A percentile compares a stretch with the other conserved stretches of the same genome.
phyloP scores from a whole-genome alignment of 2,888 invertebrate genomes.

The Drosophila eohydei region DNA sequence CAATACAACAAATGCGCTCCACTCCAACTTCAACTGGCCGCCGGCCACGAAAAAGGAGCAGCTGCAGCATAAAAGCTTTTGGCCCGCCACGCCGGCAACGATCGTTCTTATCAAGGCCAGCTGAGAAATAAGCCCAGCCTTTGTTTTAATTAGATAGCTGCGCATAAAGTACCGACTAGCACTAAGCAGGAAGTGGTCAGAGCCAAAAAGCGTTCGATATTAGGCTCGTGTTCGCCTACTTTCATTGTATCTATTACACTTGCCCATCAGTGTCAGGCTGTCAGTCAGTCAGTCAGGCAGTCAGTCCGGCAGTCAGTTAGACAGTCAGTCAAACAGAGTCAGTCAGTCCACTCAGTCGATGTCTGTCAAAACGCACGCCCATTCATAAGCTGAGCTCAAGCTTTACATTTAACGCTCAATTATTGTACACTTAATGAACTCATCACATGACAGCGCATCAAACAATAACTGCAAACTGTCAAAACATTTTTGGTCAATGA shows the following conservation, averaged over 20 bases:
- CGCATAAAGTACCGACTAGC: conserved; percentile 60
- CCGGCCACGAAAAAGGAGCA: conserved; percentile 49
- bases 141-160: conserved; percentile 74
- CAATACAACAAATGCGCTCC: conserved; percentile 63
- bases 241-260: conserved; percentile 78
- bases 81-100: background rate
- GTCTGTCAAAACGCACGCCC: conserved; percentile 76
- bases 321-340: conserved; percentile 26
- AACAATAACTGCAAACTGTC: conserved; percentile 82
- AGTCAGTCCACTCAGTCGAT: conserved; percentile 10
- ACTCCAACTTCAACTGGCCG: conserved; percentile 33
- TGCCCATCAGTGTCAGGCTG: conserved; percentile 67
- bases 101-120: conserved; percentile 70
- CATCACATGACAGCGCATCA: conserved; percentile 82
- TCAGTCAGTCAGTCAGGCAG: conserved; percentile 13
- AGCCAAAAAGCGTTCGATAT: conserved; percentile 28
- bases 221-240: conserved; percentile 53
- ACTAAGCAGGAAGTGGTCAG: conserved; percentile 66
- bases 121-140: conserved; percentile 63
- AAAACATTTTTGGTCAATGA: conserved; percentile 71
- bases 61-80: conserved; percentile 52
- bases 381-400: conserved; percentile 56
- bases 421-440: conserved; percentile 81
- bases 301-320: conserved; percentile 10
- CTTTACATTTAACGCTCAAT: conserved; percentile 77